Conservation (phyloP, 2,888 invertebrate genomes). For the Drosophila mimica region DNA sequence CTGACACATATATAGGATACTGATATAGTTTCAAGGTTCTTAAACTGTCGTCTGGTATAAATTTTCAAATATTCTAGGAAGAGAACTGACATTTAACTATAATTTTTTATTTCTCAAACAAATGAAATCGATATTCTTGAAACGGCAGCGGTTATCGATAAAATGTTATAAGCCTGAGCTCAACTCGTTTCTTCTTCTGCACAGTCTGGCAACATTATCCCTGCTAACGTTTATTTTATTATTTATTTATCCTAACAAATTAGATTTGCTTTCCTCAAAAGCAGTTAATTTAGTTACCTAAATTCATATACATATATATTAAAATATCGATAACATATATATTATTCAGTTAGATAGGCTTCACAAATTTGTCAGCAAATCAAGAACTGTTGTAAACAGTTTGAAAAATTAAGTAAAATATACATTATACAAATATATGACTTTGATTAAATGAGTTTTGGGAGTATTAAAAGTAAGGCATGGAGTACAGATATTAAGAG, state of each 20-base stretch:
- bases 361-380: constrained; percentile 6
- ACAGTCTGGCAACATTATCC: neutral
- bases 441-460: neutral
- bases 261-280: neutral
- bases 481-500: too few species aligned
- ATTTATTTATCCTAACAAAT: neutral
- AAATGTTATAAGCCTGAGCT: neutral
- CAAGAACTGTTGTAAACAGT: constrained; percentile 7
- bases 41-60: neutral
- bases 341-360: constrained; percentile 5
- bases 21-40: neutral
- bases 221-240: neutral
- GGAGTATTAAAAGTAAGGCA: neutral
- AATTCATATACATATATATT: neutral
- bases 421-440: constrained; percentile 9
- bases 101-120: neutral
- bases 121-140: neutral
- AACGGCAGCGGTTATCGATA: neutral
- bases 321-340: neutral
- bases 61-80: neutral
- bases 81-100: neutral
- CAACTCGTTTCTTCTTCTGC: neutral
- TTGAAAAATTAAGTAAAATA: constrained; percentile 1
- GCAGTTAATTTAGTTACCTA: neutral
- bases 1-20: neutral